These are phyloP conservation scores for Chaetorhynchus papuensis DNA, from an alignment of 2,113 vertebrate species.

Conservation along the genomic window DNA sequence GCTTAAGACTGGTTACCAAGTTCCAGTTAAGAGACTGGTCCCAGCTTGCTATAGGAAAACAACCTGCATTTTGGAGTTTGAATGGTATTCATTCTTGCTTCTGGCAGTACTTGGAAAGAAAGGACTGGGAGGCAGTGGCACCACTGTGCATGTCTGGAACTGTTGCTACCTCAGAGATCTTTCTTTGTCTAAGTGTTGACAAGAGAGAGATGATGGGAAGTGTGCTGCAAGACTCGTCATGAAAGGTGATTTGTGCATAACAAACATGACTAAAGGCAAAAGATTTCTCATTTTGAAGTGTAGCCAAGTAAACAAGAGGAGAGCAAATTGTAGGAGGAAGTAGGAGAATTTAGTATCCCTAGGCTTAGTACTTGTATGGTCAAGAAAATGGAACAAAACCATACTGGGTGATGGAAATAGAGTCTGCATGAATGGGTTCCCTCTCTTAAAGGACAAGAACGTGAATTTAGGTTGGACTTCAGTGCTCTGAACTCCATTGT, in stretches of 20 bases:
- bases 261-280: background rate
- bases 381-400: background rate
- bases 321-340: background rate
- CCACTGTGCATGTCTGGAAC: background rate
- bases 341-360: background rate
- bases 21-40: background rate
- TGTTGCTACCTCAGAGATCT: background rate
- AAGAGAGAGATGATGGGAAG: background rate
- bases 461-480: background rate
- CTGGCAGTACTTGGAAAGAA: background rate
- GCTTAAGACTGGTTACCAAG: background rate
- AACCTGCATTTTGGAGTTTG: background rate
- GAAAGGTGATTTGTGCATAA: constrained; percentile 1
- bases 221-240: background rate
- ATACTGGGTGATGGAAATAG: background rate
- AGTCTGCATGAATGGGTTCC: background rate
- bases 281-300: background rate
- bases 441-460: background rate
- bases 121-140: background rate
- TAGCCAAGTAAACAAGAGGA: background rate
- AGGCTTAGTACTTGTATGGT: background rate
- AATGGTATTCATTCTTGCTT: background rate
- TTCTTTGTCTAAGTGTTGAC: background rate
- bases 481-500: background rate
- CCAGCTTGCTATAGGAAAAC: background rate